Evolutionary conservation across 2,797 vertebrate genomes (phyloP).

Genomic region (Rhadinocentrus ornatus): DNA sequence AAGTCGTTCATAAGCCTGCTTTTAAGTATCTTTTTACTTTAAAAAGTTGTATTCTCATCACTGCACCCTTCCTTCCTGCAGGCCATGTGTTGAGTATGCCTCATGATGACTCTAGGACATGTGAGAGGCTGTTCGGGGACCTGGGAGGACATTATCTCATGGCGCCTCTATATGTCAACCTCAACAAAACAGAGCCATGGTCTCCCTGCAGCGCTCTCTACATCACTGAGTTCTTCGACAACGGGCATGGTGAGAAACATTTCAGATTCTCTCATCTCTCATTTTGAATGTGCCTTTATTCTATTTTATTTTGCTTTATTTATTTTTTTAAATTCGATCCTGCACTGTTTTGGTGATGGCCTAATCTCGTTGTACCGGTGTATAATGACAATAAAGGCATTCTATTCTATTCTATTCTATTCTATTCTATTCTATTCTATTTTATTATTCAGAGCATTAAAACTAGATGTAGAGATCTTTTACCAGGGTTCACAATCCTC

Average conservation of each 20-base stretch:
- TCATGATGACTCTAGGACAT: constrained; percentile 95
- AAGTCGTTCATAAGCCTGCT: not conserved
- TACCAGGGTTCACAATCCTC: too few species aligned
- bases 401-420: too few species aligned
- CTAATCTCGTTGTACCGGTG: too few species aligned
- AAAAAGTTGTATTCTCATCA: not conserved
- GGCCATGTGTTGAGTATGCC: constrained; percentile 98
- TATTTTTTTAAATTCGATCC: too few species aligned
- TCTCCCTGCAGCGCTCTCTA: constrained; percentile 94
- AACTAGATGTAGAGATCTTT: not conserved
- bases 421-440: too few species aligned
- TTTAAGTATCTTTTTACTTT: not conserved
- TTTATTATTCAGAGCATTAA: not conserved
- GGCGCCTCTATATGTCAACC: constrained; percentile 89
- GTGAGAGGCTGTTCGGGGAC: constrained; percentile 88
- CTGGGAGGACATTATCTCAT: constrained; percentile 90
- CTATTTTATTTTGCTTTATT: too few species aligned
- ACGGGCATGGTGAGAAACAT: constrained; percentile 88
- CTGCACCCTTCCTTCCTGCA: constrained; percentile 50
- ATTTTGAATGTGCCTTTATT: too few species aligned
- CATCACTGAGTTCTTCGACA: constrained; percentile 95
- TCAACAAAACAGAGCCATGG: constrained; percentile 93
- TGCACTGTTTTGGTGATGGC: too few species aligned
- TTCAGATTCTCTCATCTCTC: too few species aligned
- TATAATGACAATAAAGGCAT: too few species aligned